Base-by-base conservation (phyloP, 2,113 vertebrate genomes). In the Menidia beryllina region DNA sequence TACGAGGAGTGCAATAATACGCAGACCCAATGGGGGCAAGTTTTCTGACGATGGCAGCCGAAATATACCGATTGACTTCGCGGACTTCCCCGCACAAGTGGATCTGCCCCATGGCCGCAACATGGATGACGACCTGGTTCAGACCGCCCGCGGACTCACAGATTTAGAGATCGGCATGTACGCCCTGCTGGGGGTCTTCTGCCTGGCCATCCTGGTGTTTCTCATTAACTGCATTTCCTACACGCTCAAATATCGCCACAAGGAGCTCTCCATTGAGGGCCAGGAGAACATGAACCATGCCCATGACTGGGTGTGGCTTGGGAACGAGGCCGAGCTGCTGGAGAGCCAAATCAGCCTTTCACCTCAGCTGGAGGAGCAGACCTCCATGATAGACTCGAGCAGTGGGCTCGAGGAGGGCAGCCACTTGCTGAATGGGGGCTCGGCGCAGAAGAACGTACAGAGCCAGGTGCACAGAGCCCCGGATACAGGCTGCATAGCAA, bases 141-240 rank as follows among this genome's bases (percentile, higher is more conserved):
- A 94, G 83, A 79, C 93, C 0, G 82, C 93, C 0, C 91, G 95
- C 0, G 95, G 97, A 20, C 95, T 98, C 38, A 96, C 95, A 0
- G 97, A 99, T 82, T 90, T 99, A 83, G 96, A 99, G 93, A 96
- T 98, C 0, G 98, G 98, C 43, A 99, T 99, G 98, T 99, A 98
- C 0, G 97, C 98, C 2, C 91, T 99, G 63, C 90, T 99, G 25
- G 97, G 98, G 0, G 98, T 98, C 84, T 99, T 99, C 92, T 98
- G 98, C 88, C 91, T 99, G 13, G 98, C 98, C 39, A 97, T 99
- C 81, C 91, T 98, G 4, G 97, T 99, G 60, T 99, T 99, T 87
- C 96, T 99, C 1, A 95, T 96, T 67, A 99, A 99, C 91, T 98
- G 98, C 26, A 95, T 97, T 57, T 94, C 97, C 1, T 99, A 97